Evolutionary conservation across 1,140 invertebrate genomes (phyloP), one percentile per base, ranked within the genome.

Genomic region (Caerostris extrusa): DNA sequence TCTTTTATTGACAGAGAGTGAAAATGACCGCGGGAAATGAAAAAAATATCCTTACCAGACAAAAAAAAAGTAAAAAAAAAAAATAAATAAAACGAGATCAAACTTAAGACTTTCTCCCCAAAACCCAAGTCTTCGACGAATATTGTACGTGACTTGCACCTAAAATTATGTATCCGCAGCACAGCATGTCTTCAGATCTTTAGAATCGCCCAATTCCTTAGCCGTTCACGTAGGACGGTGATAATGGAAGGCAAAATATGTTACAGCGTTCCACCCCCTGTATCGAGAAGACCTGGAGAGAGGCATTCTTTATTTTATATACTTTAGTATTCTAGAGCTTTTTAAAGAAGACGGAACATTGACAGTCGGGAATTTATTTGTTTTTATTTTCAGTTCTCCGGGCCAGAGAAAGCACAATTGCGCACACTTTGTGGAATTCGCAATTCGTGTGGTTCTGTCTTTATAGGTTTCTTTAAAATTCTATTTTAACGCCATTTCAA

Each of bases 131-230:
- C 83, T 14, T 55, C 50, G 17, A 71, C 69, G 69, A 58, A 90
- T 77, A 71, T 90, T 77, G 69, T 82, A 90, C 89, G 89, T 90
- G 89, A 90, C 89, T 82, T 81, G 89, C 60, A 58, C 71, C 34
- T n/a, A 77, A 61, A 90, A 90, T 89, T 67, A 90, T 90, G 5
- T 19, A 5, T 58, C 53, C 7, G 71, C 19, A 69, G 5, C 64
- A 56, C 14, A 8, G 19, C 34, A 69, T 10, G 53, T 50, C 4
- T 82, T 60, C 71, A 17, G 12, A 17, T 53, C 56, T 81, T 90
- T 90, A 81, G 89, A 90, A 90, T 58, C 69, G 58, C 5, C 19
- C 64, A 50, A 90, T 81, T 81, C n/a, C 87, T 89, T 56, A 34
- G 14, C 87, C 50, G 61, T 71, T 69, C 60, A 89, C 87, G 87